Evolutionary conservation across 2,113 vertebrate genomes (phyloP), one percentile per base, ranked within the genome.

Genomic region (Ginglymostoma cirratum): DNA sequence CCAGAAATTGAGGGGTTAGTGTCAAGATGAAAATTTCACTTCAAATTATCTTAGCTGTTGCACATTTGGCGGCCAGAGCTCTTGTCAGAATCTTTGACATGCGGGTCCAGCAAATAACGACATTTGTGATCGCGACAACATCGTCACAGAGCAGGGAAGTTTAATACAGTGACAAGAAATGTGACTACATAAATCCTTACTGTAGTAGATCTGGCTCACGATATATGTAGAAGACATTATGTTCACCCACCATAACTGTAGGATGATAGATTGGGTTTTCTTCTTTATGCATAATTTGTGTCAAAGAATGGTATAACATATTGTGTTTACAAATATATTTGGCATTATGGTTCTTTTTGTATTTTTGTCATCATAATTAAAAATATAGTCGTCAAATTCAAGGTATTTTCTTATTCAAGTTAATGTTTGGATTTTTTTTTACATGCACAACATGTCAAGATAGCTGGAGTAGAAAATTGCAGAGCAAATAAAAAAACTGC

Each of bases 161-260:
- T 99, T 99, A 98, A 99, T 99, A 98, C 97, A 96, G 98, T 98
- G 98, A 98, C 98, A 98, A 98, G 98, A 98, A 98, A 98, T 98
- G 98, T 98, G 98, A 98, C 98, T 98, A 97, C 97, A 97, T 98
- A 99, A 98, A 99, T 99, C 98, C 99, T 98, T 99, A 99, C 99
- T 99, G 99, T 98, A 97, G 98, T 97, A 98, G 97, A 72, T 95
- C 69, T 95, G 67, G 45, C 42, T 95, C 69, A 76, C 52, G 94
- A 95, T 72, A 95, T 27, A 72, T 72, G 42, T 34, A 76, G 27
- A 95, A 95, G 67, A 70, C n/a, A 94, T 70, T 72, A 42, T 52
- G 52, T 72, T 72, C 42, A 95, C 42, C 69, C 24, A 72, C 94
- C 42, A 34, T 95, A 95, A 95, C 94, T 95, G 30, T 94, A 21